Percentiles rank a stretch among this genome's conserved stretches.
Conservation (phyloP, 2,797 vertebrate genomes). For the Eulemur albifrons region DNA sequence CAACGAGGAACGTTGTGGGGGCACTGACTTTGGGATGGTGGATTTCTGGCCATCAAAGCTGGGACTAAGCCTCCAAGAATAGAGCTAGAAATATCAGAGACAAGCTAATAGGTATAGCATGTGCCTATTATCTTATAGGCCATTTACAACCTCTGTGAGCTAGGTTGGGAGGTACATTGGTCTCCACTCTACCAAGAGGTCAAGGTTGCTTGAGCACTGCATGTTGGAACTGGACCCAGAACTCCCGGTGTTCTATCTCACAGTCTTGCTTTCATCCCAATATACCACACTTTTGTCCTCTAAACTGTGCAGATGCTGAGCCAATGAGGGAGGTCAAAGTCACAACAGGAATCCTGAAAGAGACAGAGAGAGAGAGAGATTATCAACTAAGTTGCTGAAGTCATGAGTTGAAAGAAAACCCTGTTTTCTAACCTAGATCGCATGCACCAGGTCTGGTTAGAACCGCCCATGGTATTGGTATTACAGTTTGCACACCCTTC, state of each 20-base stretch:
- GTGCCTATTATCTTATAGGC: background rate
- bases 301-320: background rate
- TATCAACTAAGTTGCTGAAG: background rate
- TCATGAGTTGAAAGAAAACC: background rate
- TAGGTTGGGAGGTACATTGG: too few species aligned
- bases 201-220: background rate
- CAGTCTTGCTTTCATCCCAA: background rate
- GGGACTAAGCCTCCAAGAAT: background rate
- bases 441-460: background rate
- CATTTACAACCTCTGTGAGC: background rate
- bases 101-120: background rate
- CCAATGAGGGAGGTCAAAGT: too few species aligned
- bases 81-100: background rate
- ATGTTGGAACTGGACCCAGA: background rate
- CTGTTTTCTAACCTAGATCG: background rate
- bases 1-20: fast-evolving
- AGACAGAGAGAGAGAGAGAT: background rate
- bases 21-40: too few species aligned
- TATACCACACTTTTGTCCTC: background rate
- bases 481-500: background rate
- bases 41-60: background rate
- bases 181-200: background rate
- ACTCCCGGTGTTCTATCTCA: background rate
- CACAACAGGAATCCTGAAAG: background rate
- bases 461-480: fast-evolving